A percentile compares a stretch with the other conserved stretches of the same genome.
Evolutionary conservation across 37 sponge, comb jelly and placozoan genomes (phyloP).

Genomic region (Lycopodina hypogea): DNA sequence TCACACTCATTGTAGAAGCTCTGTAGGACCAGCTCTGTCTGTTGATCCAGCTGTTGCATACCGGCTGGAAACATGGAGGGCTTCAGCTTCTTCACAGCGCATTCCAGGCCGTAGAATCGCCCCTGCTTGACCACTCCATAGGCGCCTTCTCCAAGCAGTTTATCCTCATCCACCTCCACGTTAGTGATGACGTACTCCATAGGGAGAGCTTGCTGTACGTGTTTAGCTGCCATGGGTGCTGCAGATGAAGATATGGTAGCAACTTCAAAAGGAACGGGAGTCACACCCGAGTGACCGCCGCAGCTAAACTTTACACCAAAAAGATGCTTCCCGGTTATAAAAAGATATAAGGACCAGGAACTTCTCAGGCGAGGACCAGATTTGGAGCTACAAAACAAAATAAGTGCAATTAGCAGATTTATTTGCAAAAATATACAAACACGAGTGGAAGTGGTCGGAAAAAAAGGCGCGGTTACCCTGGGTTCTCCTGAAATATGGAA

Average conservation of each 20-base stretch:
- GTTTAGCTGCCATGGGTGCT: not conserved
- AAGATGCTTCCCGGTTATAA: too few species aligned
- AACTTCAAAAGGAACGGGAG: too few species aligned
- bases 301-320: too few species aligned
- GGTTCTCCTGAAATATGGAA: too few species aligned
- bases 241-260: not conserved
- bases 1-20: slow-evolving; percentile 53
- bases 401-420: too few species aligned
- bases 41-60: slow-evolving; percentile 47
- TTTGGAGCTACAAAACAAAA: too few species aligned
- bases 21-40: slow-evolving; percentile 39
- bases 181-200: slow-evolving; percentile 41
- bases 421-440: too few species aligned
- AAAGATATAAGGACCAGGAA: too few species aligned
- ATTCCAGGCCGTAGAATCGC: slow-evolving; percentile 28
- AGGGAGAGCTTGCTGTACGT: slow-evolving; percentile 17
- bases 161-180: slow-evolving; percentile 24
- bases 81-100: slow-evolving; percentile 56
- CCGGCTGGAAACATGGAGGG: slow-evolving; percentile 36
- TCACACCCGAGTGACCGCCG: too few species aligned
- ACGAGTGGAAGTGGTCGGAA: too few species aligned
- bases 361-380: too few species aligned
- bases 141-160: slow-evolving; percentile 42
- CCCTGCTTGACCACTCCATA: slow-evolving; percentile 53
- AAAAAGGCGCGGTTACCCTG: too few species aligned